Evolutionary conservation across 2,113 vertebrate species (phyloP).

Genomic region (Dasyprocta punctata): DNA sequence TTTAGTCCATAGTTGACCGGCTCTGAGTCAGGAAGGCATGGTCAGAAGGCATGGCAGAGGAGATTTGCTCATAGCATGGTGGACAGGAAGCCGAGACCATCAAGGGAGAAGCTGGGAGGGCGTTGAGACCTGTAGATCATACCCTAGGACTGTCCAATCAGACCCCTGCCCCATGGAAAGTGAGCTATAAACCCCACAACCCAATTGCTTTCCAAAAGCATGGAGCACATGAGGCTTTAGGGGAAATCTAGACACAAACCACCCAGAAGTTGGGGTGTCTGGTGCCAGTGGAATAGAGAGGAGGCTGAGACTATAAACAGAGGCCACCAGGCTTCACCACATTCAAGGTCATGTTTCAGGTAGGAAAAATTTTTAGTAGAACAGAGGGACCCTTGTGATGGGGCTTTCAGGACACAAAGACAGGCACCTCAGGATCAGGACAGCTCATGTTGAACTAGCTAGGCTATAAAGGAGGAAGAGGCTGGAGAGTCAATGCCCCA

Average conservation of each 20-base stretch:
- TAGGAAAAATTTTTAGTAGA: not conserved
- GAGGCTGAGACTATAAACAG: not conserved
- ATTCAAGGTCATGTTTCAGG: not conserved
- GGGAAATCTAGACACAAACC: not conserved
- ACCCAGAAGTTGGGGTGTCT: not conserved
- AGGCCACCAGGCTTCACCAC: not conserved
- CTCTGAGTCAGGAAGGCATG: not conserved
- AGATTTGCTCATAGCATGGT: not conserved
- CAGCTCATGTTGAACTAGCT: not conserved
- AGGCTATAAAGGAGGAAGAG: not conserved
- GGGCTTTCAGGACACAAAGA: not conserved
- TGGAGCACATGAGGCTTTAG: not conserved
- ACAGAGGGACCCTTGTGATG: accelerated
- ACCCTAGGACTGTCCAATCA: not conserved
- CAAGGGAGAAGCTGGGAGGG: not conserved
- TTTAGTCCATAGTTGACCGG: not conserved
- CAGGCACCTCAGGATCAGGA: not conserved
- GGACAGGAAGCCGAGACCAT: not conserved
- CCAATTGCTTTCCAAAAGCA: not conserved
- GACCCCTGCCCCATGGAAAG: not conserved
- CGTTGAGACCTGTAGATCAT: too few species aligned
- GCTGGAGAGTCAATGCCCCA: not conserved
- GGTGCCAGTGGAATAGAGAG: not conserved
- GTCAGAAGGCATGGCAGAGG: not conserved
- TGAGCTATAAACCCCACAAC: not conserved